Conservation (phyloP, 2,113 vertebrate species). For the Petaurus breviceps region DNA sequence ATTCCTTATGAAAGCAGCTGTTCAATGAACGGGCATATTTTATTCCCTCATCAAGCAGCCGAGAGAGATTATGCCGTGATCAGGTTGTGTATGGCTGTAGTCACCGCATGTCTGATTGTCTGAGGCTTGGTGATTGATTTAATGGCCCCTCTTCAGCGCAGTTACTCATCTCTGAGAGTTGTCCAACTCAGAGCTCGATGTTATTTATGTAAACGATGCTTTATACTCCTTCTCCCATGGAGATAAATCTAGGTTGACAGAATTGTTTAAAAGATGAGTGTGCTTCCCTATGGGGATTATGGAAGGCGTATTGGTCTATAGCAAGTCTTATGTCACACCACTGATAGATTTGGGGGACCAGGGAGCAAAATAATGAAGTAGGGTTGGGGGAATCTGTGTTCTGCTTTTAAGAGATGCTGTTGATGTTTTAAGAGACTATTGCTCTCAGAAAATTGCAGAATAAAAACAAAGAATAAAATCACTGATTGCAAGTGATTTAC, state of each 20-base stretch:
- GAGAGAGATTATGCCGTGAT: slow-evolving; percentile 58
- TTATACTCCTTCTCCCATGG: slow-evolving; percentile 50
- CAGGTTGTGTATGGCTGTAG: slow-evolving; percentile 61
- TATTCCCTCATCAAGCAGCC: slow-evolving; percentile 64
- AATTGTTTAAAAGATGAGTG: slow-evolving; percentile 48
- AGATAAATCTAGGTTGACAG: slow-evolving; percentile 24
- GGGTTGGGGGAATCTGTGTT: slow-evolving; percentile 51
- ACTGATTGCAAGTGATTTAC: slow-evolving; percentile 23
- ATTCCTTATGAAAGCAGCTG: slow-evolving; percentile 83
- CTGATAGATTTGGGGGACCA: slow-evolving; percentile 41
- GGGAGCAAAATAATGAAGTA: slow-evolving; percentile 43
- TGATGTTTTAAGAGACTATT: slow-evolving; percentile 39
- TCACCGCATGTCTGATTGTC: slow-evolving; percentile 66
- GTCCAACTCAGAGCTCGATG: slow-evolving; percentile 22
- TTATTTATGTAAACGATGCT: slow-evolving; percentile 67
- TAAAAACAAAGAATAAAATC: slow-evolving; percentile 35
- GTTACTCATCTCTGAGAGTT: slow-evolving; percentile 64
- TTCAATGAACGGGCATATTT: slow-evolving; percentile 75
- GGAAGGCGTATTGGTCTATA: background rate
- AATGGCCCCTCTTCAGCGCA: slow-evolving; percentile 47
- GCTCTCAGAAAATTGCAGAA: slow-evolving; percentile 32
- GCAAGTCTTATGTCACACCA: background rate
- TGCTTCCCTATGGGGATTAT: slow-evolving; percentile 49
- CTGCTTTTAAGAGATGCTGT: slow-evolving; percentile 33
- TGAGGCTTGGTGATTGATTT: slow-evolving; percentile 69